Evolutionary conservation across 2,113 vertebrate species (phyloP).

Genomic region (Ariopsis seemanni): DNA sequence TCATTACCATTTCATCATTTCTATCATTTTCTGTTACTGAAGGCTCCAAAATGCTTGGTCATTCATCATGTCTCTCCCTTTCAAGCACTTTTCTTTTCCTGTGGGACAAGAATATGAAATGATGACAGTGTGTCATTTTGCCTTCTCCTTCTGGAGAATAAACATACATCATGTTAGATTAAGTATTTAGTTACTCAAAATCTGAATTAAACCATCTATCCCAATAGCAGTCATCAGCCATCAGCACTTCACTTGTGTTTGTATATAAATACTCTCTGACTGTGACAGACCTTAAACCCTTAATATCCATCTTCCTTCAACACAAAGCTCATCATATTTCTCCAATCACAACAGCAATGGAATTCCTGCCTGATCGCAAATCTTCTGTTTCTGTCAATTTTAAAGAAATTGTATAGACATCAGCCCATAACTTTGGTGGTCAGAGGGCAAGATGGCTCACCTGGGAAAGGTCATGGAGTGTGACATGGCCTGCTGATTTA

Average conservation of each 20-base stretch:
- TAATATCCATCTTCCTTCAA: neutral
- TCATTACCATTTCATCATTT: neutral
- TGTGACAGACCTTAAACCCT: neutral
- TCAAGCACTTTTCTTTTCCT: neutral
- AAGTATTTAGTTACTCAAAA: neutral
- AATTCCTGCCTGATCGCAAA: neutral
- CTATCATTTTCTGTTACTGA: neutral
- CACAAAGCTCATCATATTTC: neutral
- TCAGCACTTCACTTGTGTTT: neutral
- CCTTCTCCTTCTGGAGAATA: neutral
- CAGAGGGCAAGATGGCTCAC: constrained; percentile 34
- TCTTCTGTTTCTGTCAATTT: neutral
- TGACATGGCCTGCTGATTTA: constrained; percentile 1
- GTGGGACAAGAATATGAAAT: neutral
- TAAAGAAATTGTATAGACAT: constrained; percentile 1
- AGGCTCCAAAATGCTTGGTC: neutral
- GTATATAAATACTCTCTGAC: neutral
- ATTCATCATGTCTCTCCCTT: neutral
- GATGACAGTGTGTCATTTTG: neutral
- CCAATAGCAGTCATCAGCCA: neutral
- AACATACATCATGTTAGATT: neutral
- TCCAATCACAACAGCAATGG: neutral
- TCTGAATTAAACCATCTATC: neutral
- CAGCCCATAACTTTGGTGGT: constrained; percentile 13
- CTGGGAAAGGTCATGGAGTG: constrained; percentile 26